Evolutionary conservation across 2,888 invertebrate genomes (phyloP).

Genomic region (Podabrus alpinus): DNA sequence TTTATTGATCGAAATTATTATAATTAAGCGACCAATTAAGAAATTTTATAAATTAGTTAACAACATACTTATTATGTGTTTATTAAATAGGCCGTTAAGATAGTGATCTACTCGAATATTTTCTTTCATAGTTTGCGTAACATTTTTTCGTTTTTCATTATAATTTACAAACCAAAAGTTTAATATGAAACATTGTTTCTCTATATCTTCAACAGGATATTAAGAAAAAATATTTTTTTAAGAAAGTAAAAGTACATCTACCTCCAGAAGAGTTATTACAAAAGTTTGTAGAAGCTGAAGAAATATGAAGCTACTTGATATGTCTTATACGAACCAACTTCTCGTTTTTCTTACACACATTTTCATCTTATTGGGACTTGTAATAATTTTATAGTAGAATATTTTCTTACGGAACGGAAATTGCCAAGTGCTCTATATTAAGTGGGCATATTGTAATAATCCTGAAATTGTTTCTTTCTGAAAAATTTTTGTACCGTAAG

Average conservation of each 20-base stretch:
- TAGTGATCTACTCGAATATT: not conserved
- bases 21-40: not conserved
- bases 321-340: slow-evolving; percentile 39
- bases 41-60: not conserved
- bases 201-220: slow-evolving; percentile 15
- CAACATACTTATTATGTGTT: not conserved
- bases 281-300: slow-evolving; percentile 38
- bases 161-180: not conserved
- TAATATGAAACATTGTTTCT: slow-evolving; percentile 1
- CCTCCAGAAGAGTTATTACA: slow-evolving; percentile 36
- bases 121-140: not conserved
- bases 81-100: not conserved
- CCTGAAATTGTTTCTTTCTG: not conserved
- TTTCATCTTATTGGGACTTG: slow-evolving; percentile 16
- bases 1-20: not conserved
- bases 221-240: slow-evolving; percentile 14
- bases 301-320: slow-evolving; percentile 44
- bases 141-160: not conserved
- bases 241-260: slow-evolving; percentile 21
- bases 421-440: not conserved
- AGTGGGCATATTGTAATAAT: not conserved
- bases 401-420: not conserved
- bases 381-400: slow-evolving; percentile 11
- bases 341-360: slow-evolving; percentile 26
- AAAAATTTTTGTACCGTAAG: not conserved